Base-by-base conservation (phyloP, 2,797 vertebrate genomes). In the Orestias chungarensis region DNA sequence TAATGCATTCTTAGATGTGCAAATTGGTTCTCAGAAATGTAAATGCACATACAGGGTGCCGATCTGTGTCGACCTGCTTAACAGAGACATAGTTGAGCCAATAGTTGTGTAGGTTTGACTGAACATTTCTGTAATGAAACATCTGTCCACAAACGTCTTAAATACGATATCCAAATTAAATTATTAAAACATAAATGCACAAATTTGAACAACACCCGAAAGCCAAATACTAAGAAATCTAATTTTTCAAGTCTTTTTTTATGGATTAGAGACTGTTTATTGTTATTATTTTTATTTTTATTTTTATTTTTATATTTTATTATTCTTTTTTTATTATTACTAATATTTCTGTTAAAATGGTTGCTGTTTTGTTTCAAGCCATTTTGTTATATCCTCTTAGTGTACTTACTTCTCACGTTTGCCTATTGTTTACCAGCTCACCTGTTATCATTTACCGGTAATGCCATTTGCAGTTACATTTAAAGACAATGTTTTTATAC, bases 21-120 rank as follows among this genome's bases (percentile, higher is more conserved):
- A 86, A 82, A 87, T 82, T 66, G 40, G 65, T 64, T 74, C 35
- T 76, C 68, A 80, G 66, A 71, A 70, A 86, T 84, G 76, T 72
- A 70, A 82, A 86, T 84, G 47, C 61, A 35, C 33, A 74, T 57
- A 47, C 65, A 73, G 70, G 65, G 65, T 18, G 1, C 35, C 9
- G 7, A 25, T 68, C 44, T 25, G 40, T 77, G 74, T 57, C 54
- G 42, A 81, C 79, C n/a, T 27, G 10, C 66, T 68, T 43, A 0
- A 68, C 46, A 31, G 47, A 70, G 73, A 73, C 11, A 43, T 47
- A n/a, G 20, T 20, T 29, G 64, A 25, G 38, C 57, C 40, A 6
- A 9, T 55, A 55, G 18, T 29, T 4, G 2, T 68, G 27, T 15
- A 44, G 25, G 47, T 57, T 12, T 42, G 1, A 47, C 25, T 49